Evolutionary conservation across 2,113 vertebrate species (phyloP).

Genomic region (Triplophysa tibetana): DNA sequence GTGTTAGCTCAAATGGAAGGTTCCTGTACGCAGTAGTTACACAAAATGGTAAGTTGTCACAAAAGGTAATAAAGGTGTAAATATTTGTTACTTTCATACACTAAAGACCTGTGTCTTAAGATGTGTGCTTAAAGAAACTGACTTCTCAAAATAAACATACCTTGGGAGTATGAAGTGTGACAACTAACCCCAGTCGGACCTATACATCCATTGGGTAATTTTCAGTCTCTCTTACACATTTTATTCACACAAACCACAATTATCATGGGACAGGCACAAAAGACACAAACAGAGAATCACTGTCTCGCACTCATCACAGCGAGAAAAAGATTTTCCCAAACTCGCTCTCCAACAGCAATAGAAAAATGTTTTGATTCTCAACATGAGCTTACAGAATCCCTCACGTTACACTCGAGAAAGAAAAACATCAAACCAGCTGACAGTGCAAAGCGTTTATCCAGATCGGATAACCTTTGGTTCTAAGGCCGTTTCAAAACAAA

Average conservation of each 20-base stretch:
- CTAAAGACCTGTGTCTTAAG: too few relatives aligned
- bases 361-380: constrained; percentile 27
- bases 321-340: constrained; percentile 36
- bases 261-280: constrained; percentile 46
- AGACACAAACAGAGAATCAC: constrained; percentile 43
- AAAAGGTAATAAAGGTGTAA: too few relatives aligned
- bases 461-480: constrained; percentile 27
- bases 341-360: constrained; percentile 30
- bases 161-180: too few relatives aligned
- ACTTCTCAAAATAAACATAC: too few relatives aligned
- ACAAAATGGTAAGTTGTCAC: too few relatives aligned
- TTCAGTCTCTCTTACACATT: constrained; percentile 66
- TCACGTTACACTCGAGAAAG: constrained; percentile 19
- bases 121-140: too few relatives aligned
- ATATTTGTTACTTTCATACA: too few relatives aligned
- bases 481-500: constrained; percentile 30
- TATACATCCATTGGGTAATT: constrained; percentile 52
- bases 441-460: constrained; percentile 37
- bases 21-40: not conserved
- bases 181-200: too few relatives aligned
- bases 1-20: too few relatives aligned
- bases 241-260: constrained; percentile 51
- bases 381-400: constrained; percentile 21
- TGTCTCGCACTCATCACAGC: constrained; percentile 47
- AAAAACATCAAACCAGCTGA: constrained; percentile 31